Conservation (phyloP, 2,797 vertebrate species). For the Urophycis tenuis region DNA sequence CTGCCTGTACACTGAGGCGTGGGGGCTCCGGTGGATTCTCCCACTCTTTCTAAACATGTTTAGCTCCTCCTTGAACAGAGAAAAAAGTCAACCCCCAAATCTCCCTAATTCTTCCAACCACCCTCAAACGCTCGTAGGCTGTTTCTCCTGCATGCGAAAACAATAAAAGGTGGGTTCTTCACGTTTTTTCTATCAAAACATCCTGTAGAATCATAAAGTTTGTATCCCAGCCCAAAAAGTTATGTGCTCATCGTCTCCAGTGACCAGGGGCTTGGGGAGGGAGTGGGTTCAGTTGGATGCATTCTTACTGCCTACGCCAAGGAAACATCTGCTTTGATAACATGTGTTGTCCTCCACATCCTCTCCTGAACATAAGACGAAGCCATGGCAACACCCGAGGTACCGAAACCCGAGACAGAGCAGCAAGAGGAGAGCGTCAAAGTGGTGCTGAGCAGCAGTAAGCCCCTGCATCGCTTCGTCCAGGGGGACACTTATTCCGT, state of each 20-base stretch:
- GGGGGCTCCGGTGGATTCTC: neutral
- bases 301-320: neutral
- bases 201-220: neutral
- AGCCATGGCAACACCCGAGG: slow-evolving; percentile 22
- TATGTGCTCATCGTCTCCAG: neutral
- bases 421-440: neutral
- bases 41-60: neutral
- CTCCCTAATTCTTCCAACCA: neutral
- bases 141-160: neutral
- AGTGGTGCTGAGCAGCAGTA: slow-evolving; percentile 25
- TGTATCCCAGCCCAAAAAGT: neutral
- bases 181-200: neutral
- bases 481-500: slow-evolving; percentile 45
- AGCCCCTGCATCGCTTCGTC: slow-evolving; percentile 62
- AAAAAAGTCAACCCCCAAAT: neutral
- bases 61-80: neutral
- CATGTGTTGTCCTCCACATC: neutral
- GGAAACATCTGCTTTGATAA: neutral
- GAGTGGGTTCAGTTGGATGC: neutral
- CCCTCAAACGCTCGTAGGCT: neutral
- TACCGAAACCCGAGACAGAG: neutral
- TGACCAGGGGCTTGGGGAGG: neutral
- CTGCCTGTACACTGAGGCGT: neutral
- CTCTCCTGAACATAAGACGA: slow-evolving; percentile 36
- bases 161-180: neutral